phyloP scores from a whole-genome alignment of 1,140 invertebrate species.

The Batillaria attramentaria region DNA sequence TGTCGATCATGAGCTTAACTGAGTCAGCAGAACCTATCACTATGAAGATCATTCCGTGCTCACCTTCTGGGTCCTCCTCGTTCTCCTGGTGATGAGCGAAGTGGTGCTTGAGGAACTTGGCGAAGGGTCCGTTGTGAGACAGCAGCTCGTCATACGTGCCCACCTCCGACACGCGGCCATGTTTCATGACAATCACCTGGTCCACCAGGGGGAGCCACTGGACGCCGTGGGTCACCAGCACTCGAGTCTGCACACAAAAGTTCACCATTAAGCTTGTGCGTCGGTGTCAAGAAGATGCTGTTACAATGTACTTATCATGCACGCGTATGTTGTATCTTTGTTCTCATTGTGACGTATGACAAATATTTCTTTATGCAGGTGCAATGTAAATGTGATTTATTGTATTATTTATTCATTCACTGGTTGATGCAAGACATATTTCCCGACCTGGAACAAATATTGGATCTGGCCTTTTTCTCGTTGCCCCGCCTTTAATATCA shows the following conservation, averaged over 20 bases:
- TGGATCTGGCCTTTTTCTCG: too few species aligned
- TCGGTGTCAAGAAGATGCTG: background rate
- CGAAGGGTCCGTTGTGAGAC: slow-evolving; percentile 66
- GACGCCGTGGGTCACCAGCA: slow-evolving; percentile 67
- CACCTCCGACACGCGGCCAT: slow-evolving; percentile 67
- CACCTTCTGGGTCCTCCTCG: slow-evolving; percentile 57
- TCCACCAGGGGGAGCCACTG: slow-evolving; percentile 71
- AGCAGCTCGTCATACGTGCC: slow-evolving; percentile 67
- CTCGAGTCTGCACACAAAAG: slow-evolving; percentile 56
- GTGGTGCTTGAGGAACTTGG: slow-evolving; percentile 65
- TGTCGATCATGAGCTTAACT: background rate
- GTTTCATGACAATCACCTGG: slow-evolving; percentile 76
- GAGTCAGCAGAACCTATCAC: too few species aligned
- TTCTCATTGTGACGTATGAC: background rate
- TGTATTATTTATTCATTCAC: background rate
- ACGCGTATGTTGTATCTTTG: background rate
- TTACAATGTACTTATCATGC: background rate
- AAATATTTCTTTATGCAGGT: background rate
- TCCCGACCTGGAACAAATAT: too few species aligned
- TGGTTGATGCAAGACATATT: background rate
- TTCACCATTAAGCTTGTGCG: too few species aligned
- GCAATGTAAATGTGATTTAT: background rate
- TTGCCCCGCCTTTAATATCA: too few species aligned
- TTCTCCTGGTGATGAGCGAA: slow-evolving; percentile 44
- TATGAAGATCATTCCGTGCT: background rate